These are phyloP conservation scores for Clanis bilineata DNA, from an alignment of 2,888 invertebrate species.

Conservation along the genomic window DNA sequence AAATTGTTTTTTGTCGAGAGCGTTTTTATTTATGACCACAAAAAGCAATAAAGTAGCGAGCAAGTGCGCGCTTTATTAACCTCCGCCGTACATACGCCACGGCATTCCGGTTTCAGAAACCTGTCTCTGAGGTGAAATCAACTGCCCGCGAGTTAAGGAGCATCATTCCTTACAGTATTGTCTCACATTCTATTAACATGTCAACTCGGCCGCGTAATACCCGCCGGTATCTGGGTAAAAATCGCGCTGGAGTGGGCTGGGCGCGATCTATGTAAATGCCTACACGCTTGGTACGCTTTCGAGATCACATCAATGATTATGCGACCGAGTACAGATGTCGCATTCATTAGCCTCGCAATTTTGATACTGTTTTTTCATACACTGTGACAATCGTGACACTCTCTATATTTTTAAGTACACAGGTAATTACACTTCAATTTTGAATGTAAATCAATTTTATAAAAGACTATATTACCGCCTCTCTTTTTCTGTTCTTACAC, in stretches of 20 bases:
- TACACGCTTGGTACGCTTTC: conserved; percentile 71
- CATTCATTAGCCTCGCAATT: conserved; percentile 43
- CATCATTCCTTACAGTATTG: conserved; percentile 39
- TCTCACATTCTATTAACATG: conserved; percentile 54
- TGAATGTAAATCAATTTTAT: too few species aligned
- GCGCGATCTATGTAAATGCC: conserved; percentile 75
- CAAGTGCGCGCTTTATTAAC: conserved; percentile 79
- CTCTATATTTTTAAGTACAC: background rate
- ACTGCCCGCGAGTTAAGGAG: conserved; percentile 57
- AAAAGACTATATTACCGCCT: too few species aligned
- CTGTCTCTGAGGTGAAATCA: conserved; percentile 53
- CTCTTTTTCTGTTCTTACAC: too few species aligned
- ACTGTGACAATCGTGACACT: background rate
- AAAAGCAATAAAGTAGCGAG: conserved; percentile 74
- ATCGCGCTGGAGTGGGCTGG: conserved; percentile 67
- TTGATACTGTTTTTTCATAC: conserved; percentile 37
- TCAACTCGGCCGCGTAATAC: conserved; percentile 68
- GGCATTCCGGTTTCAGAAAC: conserved; percentile 56
- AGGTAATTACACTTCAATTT: too few species aligned
- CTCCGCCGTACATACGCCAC: conserved; percentile 56
- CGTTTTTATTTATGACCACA: conserved; percentile 72
- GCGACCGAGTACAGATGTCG: conserved; percentile 49
- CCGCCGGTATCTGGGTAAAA: conserved; percentile 63
- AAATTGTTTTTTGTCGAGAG: conserved; percentile 68
- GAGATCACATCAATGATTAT: conserved; percentile 65